Base-by-base conservation (phyloP, 1,140 invertebrate genomes). In the Tachypleus tridentatus region DNA sequence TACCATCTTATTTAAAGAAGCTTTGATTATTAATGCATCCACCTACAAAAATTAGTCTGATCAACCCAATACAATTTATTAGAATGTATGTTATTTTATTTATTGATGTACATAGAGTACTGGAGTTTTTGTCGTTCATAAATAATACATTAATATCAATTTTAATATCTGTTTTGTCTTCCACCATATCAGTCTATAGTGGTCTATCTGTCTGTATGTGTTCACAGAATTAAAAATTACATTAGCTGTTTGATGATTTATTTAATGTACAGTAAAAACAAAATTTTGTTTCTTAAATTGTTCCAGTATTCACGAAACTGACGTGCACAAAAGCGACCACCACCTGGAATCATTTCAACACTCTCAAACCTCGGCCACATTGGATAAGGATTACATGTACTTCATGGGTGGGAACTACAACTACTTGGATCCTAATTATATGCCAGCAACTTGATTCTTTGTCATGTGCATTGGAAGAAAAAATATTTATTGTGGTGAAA, bases 391-490 rank as follows among this genome's bases (percentile, higher is more conserved):
- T 64, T 77, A 78, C 64, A 74, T 72, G 62, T 67, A 67, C 51
- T 74, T 73, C 63, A 67, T 72, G 53, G 74, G 8, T 68, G 72
- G 58, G 66, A 71, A 67, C 54, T 77, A 78, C 65, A 78, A 79
- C 59, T 79, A 79, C 62, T 70, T 79, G 2, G 77, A 79, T 68
- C 76, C 77, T 0, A 79, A 79, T 64, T 79, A 77, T 60, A 77
- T 79, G 77, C 77, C 77, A 57, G 77, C 76, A 7, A 60, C 67
- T 3, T 68, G 57, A 64, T 10, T 52, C 29, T n/a, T n/a, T n/a
- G n/a, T n/a, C n/a, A n/a, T n/a, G n/a, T n/a, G n/a, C n/a, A n/a
- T n/a, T n/a, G n/a, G n/a, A n/a, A n/a, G n/a, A n/a, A n/a, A n/a
- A n/a, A n/a, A n/a, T n/a, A n/a, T n/a, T n/a, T n/a, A n/a, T n/a